Evolutionary conservation across 1,140 invertebrate genomes (phyloP), one percentile per base, ranked within the genome.

Genomic region (Nephila pilipes): DNA sequence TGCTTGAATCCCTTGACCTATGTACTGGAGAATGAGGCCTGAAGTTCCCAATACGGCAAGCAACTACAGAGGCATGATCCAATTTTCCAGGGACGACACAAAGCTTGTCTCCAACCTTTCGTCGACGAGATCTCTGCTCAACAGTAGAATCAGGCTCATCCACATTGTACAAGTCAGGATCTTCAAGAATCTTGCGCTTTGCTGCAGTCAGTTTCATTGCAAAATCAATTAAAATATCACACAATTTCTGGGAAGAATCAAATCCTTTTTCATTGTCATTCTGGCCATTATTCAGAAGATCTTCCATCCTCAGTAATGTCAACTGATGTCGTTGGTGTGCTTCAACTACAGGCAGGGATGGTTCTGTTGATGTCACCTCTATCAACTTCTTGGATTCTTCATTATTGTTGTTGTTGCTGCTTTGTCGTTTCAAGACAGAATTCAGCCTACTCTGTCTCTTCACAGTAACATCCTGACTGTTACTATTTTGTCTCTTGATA

Each of bases 21-120:
- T 87, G 58, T 4, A 93, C 65, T 1, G 92, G 92, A 25, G 92
- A 93, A 55, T 85, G 85, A 5, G 88, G 83, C 36, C 60, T 79
- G 63, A 91, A 93, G 58, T 91, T 92, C 22, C 93, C 94, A 83
- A 94, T 75, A 22, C 94, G 75, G 69, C 89, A 93, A 20, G 94
- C 92, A 63, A 94, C 94, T n/a, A 94, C 93, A 14, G 97, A 97
- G 29, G 98, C 98, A 95, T 99, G 98, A 95, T 99, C 98, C 90
- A 99, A 95, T 95, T 99, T 99, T n/a, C 98, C 98, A 2, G 98
- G 98, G 93, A 99, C 97, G 95, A 97, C 95, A 87, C 97, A 96
- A 94, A 97, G 96, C 96, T 96, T 98, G 95, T 97, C 97, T 94
- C 97, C 96, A 88, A 97, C 97, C 94, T 97, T 96, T 94, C 97